phyloP scores from a whole-genome alignment of 1,140 invertebrate species.

The Chlorops oryzae region DNA sequence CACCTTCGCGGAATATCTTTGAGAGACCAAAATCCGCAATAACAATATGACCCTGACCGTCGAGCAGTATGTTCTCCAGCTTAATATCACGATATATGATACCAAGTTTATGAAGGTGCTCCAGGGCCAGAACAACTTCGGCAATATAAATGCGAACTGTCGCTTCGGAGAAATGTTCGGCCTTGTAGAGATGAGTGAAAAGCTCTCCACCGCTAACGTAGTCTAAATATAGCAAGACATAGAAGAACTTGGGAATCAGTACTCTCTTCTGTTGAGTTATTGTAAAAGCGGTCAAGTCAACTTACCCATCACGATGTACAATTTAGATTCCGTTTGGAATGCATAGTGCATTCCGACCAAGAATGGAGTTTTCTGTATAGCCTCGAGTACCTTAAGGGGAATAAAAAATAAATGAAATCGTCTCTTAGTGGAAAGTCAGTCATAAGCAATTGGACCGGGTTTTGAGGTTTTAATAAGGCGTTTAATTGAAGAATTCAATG shows the following conservation, averaged over 20 bases:
- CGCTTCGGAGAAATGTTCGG: constrained; percentile 76
- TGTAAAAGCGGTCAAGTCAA: constrained; percentile 1
- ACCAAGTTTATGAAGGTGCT: constrained; percentile 81
- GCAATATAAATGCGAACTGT: constrained; percentile 85
- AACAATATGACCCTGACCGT: constrained; percentile 82
- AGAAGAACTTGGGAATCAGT: not conserved
- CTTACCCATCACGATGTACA: constrained; percentile 86
- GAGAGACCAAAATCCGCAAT: constrained; percentile 88
- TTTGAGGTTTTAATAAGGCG: too few species aligned
- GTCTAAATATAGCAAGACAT: constrained; percentile 57
- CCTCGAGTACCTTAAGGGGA: constrained; percentile 69
- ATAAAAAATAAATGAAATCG: constrained; percentile 3
- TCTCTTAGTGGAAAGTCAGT: too few species aligned
- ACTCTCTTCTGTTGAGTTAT: not conserved
- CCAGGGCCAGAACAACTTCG: constrained; percentile 85
- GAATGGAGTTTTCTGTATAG: constrained; percentile 82
- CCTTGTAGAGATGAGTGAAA: constrained; percentile 85
- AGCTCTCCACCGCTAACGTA: constrained; percentile 90
- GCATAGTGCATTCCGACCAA: constrained; percentile 89
- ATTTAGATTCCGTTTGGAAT: constrained; percentile 87
- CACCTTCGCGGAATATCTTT: constrained; percentile 62
- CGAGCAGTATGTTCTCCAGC: constrained; percentile 85
- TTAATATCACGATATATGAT: constrained; percentile 97
- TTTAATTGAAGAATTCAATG: too few species aligned
- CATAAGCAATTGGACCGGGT: too few species aligned